Conservation (phyloP, 2,888 invertebrate genomes). For the Yponomeuta sedellus region DNA sequence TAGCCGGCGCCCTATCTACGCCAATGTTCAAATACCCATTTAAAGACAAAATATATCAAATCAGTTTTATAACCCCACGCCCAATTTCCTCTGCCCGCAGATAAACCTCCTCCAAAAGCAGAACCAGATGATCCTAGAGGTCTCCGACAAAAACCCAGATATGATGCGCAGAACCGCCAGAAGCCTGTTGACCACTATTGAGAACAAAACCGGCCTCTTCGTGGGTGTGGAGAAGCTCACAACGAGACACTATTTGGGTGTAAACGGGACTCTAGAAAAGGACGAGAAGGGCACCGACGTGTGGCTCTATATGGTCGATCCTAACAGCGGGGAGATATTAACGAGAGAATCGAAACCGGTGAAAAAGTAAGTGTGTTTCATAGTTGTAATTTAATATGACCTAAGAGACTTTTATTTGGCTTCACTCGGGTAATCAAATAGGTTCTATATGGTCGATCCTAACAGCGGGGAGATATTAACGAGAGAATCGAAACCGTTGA, state of each 20-base stretch:
- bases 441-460: too few relatives aligned
- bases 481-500: too few relatives aligned
- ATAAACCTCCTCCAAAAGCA: conserved; percentile 86
- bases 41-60: too few relatives aligned
- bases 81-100: conserved; percentile 46
- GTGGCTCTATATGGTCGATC: conserved; percentile 92
- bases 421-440: too few relatives aligned
- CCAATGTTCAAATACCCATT: too few relatives aligned
- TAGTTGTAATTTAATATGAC: too few relatives aligned
- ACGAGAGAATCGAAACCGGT: conserved; percentile 83
- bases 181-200: conserved; percentile 76
- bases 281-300: conserved; percentile 87
- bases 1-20: too few relatives aligned
- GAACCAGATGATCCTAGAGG: conserved; percentile 86
- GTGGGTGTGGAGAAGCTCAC: conserved; percentile 90
- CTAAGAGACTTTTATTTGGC: too few relatives aligned
- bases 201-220: conserved; percentile 84
- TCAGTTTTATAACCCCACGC: neutral
- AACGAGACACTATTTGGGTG: conserved; percentile 82
- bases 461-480: too few relatives aligned
- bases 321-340: conserved; percentile 83
- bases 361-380: conserved; percentile 80
- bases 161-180: conserved; percentile 74
- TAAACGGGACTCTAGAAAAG: conserved; percentile 85
- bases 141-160: conserved; percentile 85